Conservation (phyloP, 2,113 vertebrate species). For the western clawed frog (Xenopus tropicalis) region UCB_Xtro_10.0 CM004451.2:34699001-34699500, state of each 20-base stretch:
- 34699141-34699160: too few species aligned
- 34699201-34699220: not conserved
- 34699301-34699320: not conserved
- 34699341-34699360: conserved; percentile 4
- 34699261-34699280: not conserved
- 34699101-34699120: too few species aligned
- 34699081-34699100: too few species aligned
- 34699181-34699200: not conserved
- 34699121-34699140: too few species aligned
- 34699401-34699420: not conserved
- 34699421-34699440: conserved; percentile 28
- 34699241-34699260: conserved; percentile 10
- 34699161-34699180: too few species aligned
- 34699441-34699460: not conserved
- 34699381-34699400: conserved; percentile 9
- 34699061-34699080: too few species aligned
- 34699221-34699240: conserved; percentile 36
- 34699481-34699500: conserved; percentile 21
- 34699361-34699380: conserved; percentile 19
- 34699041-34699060: too few species aligned
- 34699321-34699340: not conserved
- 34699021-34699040: too few species aligned
- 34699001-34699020: too few species aligned
- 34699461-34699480: conserved; percentile 17
- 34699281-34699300: conserved; percentile 7